Conservation (phyloP, 1,140 invertebrate genomes). For the Trichonephila clavata region DNA sequence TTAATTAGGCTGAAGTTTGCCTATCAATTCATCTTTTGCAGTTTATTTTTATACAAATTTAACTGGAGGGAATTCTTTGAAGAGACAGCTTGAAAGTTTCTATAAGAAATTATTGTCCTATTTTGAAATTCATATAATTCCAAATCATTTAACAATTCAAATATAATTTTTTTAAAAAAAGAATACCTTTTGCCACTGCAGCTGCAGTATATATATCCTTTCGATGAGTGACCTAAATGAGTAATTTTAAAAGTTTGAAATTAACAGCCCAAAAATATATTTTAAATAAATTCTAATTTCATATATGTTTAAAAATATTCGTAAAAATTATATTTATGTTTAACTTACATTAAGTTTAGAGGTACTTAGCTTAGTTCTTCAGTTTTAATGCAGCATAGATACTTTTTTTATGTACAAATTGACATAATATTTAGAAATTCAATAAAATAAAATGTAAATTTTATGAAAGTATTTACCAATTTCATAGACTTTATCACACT, state of each 20-base stretch:
- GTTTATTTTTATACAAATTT: no score
- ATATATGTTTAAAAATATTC: not conserved
- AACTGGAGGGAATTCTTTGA: no score
- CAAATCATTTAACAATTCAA: not conserved
- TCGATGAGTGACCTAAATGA: constrained; percentile 81
- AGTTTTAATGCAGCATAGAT: not conserved
- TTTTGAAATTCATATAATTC: not conserved
- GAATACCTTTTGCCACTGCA: constrained; percentile 81
- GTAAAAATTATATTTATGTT: not conserved
- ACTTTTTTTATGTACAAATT: no score
- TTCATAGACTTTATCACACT: not conserved
- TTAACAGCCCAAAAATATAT: not conserved
- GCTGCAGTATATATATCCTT: constrained; percentile 82
- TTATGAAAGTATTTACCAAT: not conserved
- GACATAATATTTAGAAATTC: not conserved
- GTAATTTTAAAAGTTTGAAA: not conserved
- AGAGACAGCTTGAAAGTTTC: no score
- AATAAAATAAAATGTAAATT: not conserved
- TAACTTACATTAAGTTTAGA: not conserved
- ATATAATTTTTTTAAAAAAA: not conserved
- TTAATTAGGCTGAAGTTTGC: no score
- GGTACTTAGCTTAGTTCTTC: not conserved
- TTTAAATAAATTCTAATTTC: not conserved
- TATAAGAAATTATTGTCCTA: no score
- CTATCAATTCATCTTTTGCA: no score